Conservation (phyloP, 2,888 invertebrate species). For the Harpagoxenus sublaevis region DNA sequence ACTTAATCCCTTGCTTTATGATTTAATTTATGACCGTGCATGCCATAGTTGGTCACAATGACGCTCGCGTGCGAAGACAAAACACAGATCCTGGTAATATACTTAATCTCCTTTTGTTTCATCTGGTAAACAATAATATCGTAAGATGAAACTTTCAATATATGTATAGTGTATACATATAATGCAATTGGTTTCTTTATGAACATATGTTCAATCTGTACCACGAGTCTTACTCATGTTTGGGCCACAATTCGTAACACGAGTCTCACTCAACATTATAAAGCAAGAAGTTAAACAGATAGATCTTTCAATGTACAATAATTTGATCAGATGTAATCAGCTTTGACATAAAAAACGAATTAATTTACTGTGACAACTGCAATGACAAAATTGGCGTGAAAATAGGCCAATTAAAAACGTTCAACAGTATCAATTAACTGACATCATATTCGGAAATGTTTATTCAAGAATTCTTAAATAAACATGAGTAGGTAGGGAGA, state of each 20-base stretch:
- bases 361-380: neutral
- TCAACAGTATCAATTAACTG: constrained; percentile 12
- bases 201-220: neutral
- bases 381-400: neutral
- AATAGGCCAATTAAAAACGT: constrained; percentile 24
- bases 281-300: neutral
- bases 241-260: too few relatives aligned
- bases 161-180: neutral
- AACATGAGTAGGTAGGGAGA: too few relatives aligned
- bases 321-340: constrained; percentile 1
- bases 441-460: neutral
- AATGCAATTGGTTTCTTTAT: neutral
- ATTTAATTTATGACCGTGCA: neutral
- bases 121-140: neutral
- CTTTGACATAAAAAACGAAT: neutral
- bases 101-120: neutral
- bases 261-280: neutral
- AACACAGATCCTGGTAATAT: neutral
- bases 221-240: too few relatives aligned
- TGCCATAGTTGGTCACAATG: neutral
- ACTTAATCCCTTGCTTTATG: neutral
- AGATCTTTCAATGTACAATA: neutral
- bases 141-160: neutral
- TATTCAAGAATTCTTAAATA: neutral
- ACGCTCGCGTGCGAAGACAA: neutral